Base-by-base conservation (phyloP, 2,113 vertebrate genomes). In the Leiothrix lutea region DNA sequence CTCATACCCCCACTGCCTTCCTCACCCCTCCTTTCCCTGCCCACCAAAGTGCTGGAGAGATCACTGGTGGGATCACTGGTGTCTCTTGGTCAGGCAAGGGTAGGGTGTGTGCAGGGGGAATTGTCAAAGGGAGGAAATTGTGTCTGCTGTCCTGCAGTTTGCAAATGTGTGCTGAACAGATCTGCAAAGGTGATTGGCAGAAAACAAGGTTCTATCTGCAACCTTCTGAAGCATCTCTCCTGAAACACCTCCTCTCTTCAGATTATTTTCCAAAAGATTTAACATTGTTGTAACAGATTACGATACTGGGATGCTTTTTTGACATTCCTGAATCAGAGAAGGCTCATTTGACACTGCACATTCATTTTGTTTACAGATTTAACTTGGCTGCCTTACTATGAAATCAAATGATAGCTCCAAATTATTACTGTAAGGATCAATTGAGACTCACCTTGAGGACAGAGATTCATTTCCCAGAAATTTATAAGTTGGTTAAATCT, bases 1-100 rank as follows among this genome's bases (percentile, higher is more conserved):
- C 20, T 61, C 33, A 28, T 1, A 5, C 3, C 4, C 2, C 2
- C 5, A 5, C 25, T 61, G 12, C 15, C 36, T 57, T 24, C 20
- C 5, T 10, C 58, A 16, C 4, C 10, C 42, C 14, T 57, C 58
- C n/a, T 72, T 72, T 72, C 12, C 17, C 35, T 67, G 35, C 6
- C 18, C 28, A 48, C 3, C 9, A 36, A 60, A 56, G 4, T 26
- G 8, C 36, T 72, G 15, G 12, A 48, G 50, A 67, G 10, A 29
- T 28, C 60, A 40, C 58, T 61, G 35, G 24, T 61, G 50, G 51
- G 18, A 35, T 47, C 60, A 40, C 18, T 38, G 40, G 8, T 42
- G 21, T 47, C 53, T 47, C 73, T 79, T 48, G 31, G 4, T 62
- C 31, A 82, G 40, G 25, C 33, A 73, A 92, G 23, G 26, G 20